These are phyloP conservation scores for Tetragnatha versicolor DNA, from an alignment of 1,140 invertebrate species.

Conservation along the genomic window DNA sequence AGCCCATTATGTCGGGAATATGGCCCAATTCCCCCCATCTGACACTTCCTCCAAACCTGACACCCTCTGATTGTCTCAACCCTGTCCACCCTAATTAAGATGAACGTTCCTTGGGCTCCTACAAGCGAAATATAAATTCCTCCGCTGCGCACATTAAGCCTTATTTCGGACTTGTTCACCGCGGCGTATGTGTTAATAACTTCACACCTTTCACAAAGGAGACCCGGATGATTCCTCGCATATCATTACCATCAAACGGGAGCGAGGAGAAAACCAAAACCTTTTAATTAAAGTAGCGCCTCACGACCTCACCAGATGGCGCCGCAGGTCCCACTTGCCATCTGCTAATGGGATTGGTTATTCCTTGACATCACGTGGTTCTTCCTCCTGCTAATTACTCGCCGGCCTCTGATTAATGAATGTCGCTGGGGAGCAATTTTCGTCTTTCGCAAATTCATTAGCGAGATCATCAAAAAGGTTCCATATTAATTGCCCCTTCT, in stretches of 20 bases:
- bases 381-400: constrained; percentile 48
- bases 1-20: too few relatives aligned
- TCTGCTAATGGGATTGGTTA: constrained; percentile 52
- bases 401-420: constrained; percentile 49
- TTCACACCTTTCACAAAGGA: too few relatives aligned
- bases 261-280: constrained; percentile 33
- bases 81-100: too few relatives aligned
- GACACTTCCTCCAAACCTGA: too few relatives aligned
- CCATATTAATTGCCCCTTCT: constrained; percentile 44
- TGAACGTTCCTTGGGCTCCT: too few relatives aligned
- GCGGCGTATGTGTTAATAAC: too few relatives aligned
- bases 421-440: constrained; percentile 53
- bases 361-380: constrained; percentile 52
- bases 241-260: neutral
- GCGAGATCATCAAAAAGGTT: constrained; percentile 53
- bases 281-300: constrained; percentile 27
- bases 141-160: too few relatives aligned
- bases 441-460: constrained; percentile 55
- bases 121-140: too few relatives aligned
- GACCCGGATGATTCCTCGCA: too few relatives aligned
- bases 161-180: too few relatives aligned
- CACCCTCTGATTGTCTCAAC: too few relatives aligned
- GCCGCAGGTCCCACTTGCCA: neutral
- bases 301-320: constrained; percentile 10
- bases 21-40: too few relatives aligned